Conservation (phyloP, 2,797 vertebrate genomes). For the Balearica regulorum region DNA sequence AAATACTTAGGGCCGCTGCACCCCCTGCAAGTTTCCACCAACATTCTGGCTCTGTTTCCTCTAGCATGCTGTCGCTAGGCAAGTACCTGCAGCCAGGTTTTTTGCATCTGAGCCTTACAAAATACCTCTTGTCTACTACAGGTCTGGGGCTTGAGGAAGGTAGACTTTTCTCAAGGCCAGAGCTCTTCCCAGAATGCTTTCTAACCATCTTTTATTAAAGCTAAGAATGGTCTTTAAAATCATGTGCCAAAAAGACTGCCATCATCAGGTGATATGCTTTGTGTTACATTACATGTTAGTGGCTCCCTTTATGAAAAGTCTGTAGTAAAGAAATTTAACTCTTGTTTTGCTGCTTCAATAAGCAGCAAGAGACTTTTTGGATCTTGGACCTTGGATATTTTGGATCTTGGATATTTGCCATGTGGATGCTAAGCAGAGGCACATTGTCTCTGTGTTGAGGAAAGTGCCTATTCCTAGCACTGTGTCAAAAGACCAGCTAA, state of each 20-base stretch:
- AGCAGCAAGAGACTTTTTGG: not conserved
- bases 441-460: too few species aligned
- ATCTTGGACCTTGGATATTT: not conserved
- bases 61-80: rapidly evolving
- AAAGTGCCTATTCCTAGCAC: not conserved
- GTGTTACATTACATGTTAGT: not conserved
- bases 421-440: too few species aligned
- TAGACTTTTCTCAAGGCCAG: not conserved
- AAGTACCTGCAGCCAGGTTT: not conserved
- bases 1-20: not conserved
- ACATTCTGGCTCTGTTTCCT: too few species aligned
- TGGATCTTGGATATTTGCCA: not conserved
- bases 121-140: not conserved
- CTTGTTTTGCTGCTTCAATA: not conserved
- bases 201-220: not conserved
- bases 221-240: not conserved
- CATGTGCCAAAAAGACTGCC: not conserved
- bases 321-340: not conserved
- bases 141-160: not conserved
- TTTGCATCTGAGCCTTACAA: not conserved
- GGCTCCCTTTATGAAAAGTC: not conserved
- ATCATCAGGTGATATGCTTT: not conserved
- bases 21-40: not conserved
- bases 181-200: not conserved
- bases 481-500: not conserved